phyloP scores from a whole-genome alignment of 2,888 invertebrate species.

The Seladonia tumulorum region DNA sequence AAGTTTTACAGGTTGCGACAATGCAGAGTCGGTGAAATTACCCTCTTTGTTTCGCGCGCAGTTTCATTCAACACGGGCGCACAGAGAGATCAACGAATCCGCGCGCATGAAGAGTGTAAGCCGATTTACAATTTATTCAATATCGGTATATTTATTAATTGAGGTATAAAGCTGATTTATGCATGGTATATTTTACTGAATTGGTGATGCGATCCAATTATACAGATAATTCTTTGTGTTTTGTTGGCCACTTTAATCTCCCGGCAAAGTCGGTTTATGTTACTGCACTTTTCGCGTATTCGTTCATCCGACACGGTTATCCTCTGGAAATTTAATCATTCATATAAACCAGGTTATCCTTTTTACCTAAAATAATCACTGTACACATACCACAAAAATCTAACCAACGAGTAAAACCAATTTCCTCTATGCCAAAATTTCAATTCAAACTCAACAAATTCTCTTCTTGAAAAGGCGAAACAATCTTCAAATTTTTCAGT shows the following conservation, averaged over 20 bases:
- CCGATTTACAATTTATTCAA: constrained; percentile 6
- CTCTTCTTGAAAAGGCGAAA: no score
- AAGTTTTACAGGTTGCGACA: background rate
- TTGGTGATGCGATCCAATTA: background rate
- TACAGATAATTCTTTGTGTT: background rate
- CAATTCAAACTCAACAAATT: no score
- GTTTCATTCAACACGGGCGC: background rate
- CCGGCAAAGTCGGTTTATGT: background rate
- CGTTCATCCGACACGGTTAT: no score
- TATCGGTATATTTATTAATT: background rate
- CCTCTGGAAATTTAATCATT: no score
- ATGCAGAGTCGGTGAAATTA: background rate
- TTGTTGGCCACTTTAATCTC: background rate
- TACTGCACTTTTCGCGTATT: background rate
- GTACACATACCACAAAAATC: no score
- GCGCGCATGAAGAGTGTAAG: background rate
- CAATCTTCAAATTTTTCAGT: no score
- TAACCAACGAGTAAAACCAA: no score
- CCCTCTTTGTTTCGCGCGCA: background rate
- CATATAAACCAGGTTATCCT: no score
- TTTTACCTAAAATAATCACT: no score
- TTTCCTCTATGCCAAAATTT: no score
- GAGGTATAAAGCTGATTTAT: background rate
- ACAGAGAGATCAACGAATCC: background rate
- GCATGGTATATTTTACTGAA: background rate